Evolutionary conservation across 2,113 vertebrate species (phyloP).

Genomic region (Colinus virginianus): DNA sequence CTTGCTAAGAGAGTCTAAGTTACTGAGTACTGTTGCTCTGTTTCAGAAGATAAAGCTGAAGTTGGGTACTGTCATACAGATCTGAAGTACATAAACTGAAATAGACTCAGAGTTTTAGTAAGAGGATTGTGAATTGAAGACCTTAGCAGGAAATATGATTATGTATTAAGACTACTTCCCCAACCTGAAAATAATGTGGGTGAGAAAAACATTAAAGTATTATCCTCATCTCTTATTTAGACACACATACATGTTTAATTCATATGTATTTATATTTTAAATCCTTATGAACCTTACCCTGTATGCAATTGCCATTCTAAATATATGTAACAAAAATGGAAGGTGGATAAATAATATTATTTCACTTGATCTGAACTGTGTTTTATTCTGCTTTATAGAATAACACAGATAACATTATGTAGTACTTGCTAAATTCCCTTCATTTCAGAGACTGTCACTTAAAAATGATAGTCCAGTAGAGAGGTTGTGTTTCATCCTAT

Average conservation of each 20-base stretch:
- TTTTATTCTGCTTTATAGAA: neutral
- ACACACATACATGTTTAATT: neutral
- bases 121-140: neutral
- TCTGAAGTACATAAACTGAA: neutral
- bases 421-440: neutral
- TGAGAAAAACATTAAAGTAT: neutral
- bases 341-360: neutral
- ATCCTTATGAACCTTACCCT: neutral
- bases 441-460: neutral
- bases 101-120: neutral
- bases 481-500: neutral
- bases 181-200: neutral
- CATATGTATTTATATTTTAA: neutral
- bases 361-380: neutral
- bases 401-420: neutral
- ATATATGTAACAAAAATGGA: neutral
- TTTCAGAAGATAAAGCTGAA: neutral
- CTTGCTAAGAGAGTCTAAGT: neutral
- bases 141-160: neutral
- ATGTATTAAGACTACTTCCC: neutral
- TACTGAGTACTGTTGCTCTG: neutral
- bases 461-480: neutral
- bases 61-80: neutral
- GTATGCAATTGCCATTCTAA: neutral
- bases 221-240: neutral